These are phyloP conservation scores for Xiphophorus birchmanni DNA, from an alignment of 2,797 vertebrate species.

Conservation along the genomic window DNA sequence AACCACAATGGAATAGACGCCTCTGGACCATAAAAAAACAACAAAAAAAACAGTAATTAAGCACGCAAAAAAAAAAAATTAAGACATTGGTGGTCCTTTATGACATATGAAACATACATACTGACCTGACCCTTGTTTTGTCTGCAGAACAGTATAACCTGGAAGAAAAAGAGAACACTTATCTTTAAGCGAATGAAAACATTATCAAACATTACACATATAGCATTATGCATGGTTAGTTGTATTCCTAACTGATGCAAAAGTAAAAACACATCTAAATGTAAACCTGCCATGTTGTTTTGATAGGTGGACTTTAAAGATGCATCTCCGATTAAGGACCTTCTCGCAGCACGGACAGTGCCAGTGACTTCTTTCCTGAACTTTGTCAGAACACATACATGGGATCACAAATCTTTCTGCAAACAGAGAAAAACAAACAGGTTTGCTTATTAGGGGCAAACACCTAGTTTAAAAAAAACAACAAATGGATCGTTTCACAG, in stretches of 20 bases:
- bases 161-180: neutral
- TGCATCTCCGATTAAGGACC: slow-evolving; percentile 37
- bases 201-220: neutral
- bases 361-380: slow-evolving; percentile 53
- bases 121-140: neutral
- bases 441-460: neutral
- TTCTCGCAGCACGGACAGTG: slow-evolving; percentile 47
- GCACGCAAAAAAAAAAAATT: neutral
- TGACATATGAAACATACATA: neutral
- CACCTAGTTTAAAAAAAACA: neutral
- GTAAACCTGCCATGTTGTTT: slow-evolving; percentile 39
- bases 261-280: neutral
- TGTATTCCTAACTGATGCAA: neutral
- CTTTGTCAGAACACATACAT: slow-evolving; percentile 42
- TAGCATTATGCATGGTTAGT: neutral
- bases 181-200: neutral
- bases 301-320: slow-evolving; percentile 47
- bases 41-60: neutral
- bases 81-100: neutral
- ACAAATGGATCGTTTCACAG: neutral
- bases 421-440: neutral
- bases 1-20: neutral
- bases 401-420: slow-evolving; percentile 45
- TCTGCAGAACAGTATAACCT: neutral
- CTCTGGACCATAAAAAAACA: neutral